A percentile compares a stretch with the other conserved stretches of the same genome.
Evolutionary conservation across 2,888 invertebrate species (phyloP).

Genomic region (Cephus pygmeus): DNA sequence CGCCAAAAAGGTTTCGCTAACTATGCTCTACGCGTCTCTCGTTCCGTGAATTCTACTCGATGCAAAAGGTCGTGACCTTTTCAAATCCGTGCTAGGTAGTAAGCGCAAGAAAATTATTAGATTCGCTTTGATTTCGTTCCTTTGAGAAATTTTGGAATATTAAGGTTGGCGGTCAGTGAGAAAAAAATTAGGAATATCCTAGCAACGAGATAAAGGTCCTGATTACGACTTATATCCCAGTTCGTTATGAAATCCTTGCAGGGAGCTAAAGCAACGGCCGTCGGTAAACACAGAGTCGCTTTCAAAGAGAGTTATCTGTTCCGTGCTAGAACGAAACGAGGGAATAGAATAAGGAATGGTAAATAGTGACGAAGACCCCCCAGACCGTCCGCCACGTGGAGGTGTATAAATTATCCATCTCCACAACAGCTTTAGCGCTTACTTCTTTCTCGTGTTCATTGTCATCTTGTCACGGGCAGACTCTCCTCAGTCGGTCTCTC

Average conservation of each 20-base stretch:
- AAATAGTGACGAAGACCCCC: slow-evolving; percentile 12
- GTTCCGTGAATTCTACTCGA: neutral
- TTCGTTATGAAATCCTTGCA: neutral
- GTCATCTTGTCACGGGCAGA: slow-evolving; percentile 58
- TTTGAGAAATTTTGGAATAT: neutral
- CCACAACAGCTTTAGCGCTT: slow-evolving; percentile 54
- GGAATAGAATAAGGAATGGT: neutral
- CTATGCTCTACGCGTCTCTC: neutral
- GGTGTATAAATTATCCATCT: slow-evolving; percentile 59
- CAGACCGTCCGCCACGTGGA: neutral
- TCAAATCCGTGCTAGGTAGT: neutral
- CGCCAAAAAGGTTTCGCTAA: neutral
- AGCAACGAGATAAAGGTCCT: neutral
- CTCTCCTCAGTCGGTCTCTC: slow-evolving; percentile 39
- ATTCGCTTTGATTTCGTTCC: neutral
- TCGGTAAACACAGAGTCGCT: neutral
- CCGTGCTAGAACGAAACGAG: slow-evolving; percentile 31
- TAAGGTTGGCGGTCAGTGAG: no score
- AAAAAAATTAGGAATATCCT: neutral
- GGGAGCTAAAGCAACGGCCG: neutral
- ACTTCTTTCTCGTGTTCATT: slow-evolving; percentile 57
- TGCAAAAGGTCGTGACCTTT: neutral
- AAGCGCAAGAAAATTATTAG: neutral
- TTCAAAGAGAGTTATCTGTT: slow-evolving; percentile 44
- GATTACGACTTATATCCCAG: neutral